Percentiles rank a stretch among this genome's conserved stretches.
phyloP scores from a whole-genome alignment of 2,113 vertebrate genomes.

The Microcebus jonahi region DNA sequence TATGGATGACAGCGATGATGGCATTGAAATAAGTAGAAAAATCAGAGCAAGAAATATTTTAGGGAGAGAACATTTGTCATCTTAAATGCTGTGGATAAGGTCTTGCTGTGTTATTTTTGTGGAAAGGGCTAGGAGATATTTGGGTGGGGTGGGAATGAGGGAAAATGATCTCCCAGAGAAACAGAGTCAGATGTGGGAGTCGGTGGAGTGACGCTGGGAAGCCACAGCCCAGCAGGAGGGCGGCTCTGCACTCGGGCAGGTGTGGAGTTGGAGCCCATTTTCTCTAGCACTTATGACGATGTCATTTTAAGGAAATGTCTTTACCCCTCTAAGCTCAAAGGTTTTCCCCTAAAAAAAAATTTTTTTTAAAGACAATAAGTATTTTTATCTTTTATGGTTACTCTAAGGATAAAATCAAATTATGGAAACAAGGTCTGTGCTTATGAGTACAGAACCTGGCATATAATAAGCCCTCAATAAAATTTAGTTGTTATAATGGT shows the following conservation, averaged over 20 bases:
- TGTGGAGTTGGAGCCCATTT: rapidly evolving
- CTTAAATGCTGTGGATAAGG: neutral
- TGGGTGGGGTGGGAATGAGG: neutral
- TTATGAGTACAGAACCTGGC: neutral
- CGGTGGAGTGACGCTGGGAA: rapidly evolving
- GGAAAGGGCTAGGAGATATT: neutral
- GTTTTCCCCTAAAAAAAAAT: neutral
- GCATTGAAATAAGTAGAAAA: neutral
- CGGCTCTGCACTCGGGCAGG: neutral
- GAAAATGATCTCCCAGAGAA: neutral
- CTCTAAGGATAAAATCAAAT: neutral
- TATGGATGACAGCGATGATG: neutral
- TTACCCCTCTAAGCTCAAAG: neutral
- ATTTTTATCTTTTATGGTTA: neutral
- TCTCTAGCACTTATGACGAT: neutral
- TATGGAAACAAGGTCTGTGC: neutral
- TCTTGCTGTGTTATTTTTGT: neutral
- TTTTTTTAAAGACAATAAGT: neutral
- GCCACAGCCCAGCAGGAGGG: rapidly evolving
- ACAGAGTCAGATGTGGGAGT: rapidly evolving
- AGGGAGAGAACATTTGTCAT: neutral
- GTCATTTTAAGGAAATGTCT: neutral
- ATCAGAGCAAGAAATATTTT: neutral
- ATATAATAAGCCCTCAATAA: neutral
- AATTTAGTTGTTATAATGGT: neutral